Evolutionary conservation across 2,888 invertebrate genomes (phyloP).

Genomic region (Epistrophe grossulariae): DNA sequence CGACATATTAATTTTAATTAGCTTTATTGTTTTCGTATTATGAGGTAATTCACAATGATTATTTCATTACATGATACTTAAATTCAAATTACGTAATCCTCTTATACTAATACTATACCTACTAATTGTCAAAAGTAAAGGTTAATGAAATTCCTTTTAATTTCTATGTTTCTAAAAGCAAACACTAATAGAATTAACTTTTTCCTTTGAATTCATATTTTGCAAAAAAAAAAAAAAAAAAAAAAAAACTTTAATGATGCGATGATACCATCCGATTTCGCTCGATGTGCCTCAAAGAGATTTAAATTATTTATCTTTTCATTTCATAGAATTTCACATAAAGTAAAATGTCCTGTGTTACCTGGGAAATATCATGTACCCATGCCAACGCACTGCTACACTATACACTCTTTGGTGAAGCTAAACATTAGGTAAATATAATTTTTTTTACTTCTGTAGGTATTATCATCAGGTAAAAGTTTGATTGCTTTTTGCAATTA

Average conservation of each 20-base stretch:
- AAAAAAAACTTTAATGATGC: slow-evolving; percentile 9
- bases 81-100: slow-evolving; percentile 1
- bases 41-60: background rate
- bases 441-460: background rate
- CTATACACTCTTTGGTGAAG: background rate
- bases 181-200: background rate
- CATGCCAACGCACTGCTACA: background rate
- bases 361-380: background rate
- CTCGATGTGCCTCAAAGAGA: background rate
- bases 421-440: background rate
- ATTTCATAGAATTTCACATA: background rate
- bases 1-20: background rate
- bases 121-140: background rate
- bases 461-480: background rate
- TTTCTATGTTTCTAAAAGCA: background rate
- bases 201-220: background rate
- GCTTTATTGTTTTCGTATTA: background rate
- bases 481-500: slow-evolving; percentile 23
- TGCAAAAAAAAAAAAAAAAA: background rate
- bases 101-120: too few species aligned
- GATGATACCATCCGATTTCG: background rate
- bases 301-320: slow-evolving; percentile 22
- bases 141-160: slow-evolving; percentile 1
- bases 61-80: background rate
- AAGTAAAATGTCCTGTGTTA: slow-evolving; percentile 1